phyloP scores from a whole-genome alignment of 2,888 invertebrate genomes.

The Cinara cedri region DNA sequence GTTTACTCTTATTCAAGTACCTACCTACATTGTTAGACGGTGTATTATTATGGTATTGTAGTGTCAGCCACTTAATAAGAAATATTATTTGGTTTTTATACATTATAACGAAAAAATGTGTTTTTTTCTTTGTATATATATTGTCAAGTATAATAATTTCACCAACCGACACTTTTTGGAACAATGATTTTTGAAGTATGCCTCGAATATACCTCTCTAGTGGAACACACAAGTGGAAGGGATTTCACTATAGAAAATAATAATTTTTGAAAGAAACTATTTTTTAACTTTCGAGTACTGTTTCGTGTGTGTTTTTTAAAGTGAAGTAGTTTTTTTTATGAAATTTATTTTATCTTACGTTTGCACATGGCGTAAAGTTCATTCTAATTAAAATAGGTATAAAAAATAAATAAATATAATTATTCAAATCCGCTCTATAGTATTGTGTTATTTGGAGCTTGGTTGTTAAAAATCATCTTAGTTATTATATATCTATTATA shows the following conservation, averaged over 20 bases:
- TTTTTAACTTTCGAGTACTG: conserved; percentile 42
- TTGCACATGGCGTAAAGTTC: conserved; percentile 4
- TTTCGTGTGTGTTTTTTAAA: conserved; percentile 8
- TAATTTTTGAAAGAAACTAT: conserved; percentile 34
- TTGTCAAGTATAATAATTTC: conserved; percentile 32
- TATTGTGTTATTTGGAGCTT: too few relatives aligned
- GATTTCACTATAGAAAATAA: conserved; percentile 19
- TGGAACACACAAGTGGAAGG: conserved; percentile 30
- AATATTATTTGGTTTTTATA: conserved; percentile 27
- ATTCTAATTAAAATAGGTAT: background rate
- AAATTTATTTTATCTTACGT: conserved; percentile 14
- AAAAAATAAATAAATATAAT: background rate
- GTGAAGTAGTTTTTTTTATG: conserved; percentile 35
- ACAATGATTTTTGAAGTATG: conserved; percentile 46
- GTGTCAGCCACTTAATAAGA: conserved; percentile 28
- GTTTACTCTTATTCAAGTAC: conserved; percentile 1
- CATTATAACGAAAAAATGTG: conserved; percentile 32
- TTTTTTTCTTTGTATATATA: conserved; percentile 5
- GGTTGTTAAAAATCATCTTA: too few relatives aligned
- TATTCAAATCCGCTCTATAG: too few relatives aligned
- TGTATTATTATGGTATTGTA: background rate
- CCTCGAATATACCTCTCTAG: background rate
- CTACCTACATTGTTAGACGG: background rate
- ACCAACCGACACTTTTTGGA: conserved; percentile 37
- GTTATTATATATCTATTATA: too few relatives aligned